These are phyloP conservation scores for Danionella dracula DNA, from an alignment of 2,797 vertebrate species.

Conservation along the genomic window DNA sequence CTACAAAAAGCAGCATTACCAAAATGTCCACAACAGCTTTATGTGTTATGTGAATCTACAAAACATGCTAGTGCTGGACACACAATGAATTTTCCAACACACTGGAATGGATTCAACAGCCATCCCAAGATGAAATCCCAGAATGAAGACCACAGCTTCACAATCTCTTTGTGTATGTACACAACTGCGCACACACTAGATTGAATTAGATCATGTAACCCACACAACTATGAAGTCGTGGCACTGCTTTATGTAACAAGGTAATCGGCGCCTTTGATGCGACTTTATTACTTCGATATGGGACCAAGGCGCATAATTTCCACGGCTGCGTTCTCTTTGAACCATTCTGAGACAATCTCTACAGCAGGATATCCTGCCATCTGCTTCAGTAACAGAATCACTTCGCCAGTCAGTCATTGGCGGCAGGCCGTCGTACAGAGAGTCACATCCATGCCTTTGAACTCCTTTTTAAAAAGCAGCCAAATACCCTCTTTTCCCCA, in stretches of 20 bases:
- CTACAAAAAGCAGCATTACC: conserved; percentile 4
- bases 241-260: conserved; percentile 36
- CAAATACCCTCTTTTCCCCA: conserved; percentile 46
- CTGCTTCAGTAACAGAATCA: conserved; percentile 53
- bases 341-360: conserved; percentile 50
- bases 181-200: background rate
- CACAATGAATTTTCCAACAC: conserved; percentile 5
- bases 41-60: conserved; percentile 5
- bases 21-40: background rate
- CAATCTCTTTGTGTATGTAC: background rate
- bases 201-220: conserved; percentile 23
- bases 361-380: conserved; percentile 59
- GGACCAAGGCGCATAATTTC: conserved; percentile 38
- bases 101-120: background rate
- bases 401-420: conserved; percentile 53
- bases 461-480: conserved; percentile 39
- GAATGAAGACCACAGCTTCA: background rate
- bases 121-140: background rate
- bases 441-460: conserved; percentile 56
- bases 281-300: conserved; percentile 46
- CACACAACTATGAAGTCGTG: conserved; percentile 17
- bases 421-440: conserved; percentile 48
- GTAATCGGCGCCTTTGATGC: conserved; percentile 33
- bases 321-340: conserved; percentile 46
- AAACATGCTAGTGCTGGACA: conserved; percentile 4